Percentiles rank a stretch among this genome's conserved stretches.
Evolutionary conservation across 2,797 vertebrate genomes (phyloP).

Genomic region (Poeciliopsis infans): DNA sequence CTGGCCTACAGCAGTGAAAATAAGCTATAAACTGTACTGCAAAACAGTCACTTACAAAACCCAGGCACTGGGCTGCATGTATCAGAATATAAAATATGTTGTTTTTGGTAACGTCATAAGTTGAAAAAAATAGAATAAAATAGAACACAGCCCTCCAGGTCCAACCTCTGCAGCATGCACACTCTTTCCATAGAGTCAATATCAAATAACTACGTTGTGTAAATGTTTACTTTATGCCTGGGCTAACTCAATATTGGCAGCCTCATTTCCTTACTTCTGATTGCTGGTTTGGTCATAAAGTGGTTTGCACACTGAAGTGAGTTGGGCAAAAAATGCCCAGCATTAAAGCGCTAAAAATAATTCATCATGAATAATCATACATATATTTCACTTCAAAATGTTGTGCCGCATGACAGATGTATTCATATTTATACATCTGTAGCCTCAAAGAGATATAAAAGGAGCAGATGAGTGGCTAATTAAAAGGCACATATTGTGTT

Average conservation of each 20-base stretch:
- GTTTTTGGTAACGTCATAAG: neutral
- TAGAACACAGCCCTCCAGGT: neutral
- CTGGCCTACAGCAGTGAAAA: slow-evolving; percentile 56
- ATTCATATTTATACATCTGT: slow-evolving; percentile 2
- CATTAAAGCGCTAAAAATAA: slow-evolving; percentile 14
- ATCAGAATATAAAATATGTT: neutral
- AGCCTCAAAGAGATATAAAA: neutral
- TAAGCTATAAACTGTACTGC: slow-evolving; percentile 40
- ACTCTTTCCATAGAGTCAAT: slow-evolving; percentile 41
- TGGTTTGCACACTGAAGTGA: slow-evolving; percentile 25
- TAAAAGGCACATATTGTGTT: neutral
- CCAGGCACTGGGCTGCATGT: slow-evolving; percentile 18
- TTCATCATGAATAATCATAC: neutral
- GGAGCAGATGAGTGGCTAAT: neutral
- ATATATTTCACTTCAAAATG: neutral
- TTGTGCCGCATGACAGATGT: neutral
- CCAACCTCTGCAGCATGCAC: slow-evolving; percentile 14
- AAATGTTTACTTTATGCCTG: slow-evolving; percentile 57
- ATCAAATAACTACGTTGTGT: slow-evolving; percentile 40
- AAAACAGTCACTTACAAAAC: slow-evolving; percentile 38
- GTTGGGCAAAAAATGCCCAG: slow-evolving; percentile 35
- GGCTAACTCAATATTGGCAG: slow-evolving; percentile 46
- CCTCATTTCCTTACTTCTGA: slow-evolving; percentile 36
- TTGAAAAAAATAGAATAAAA: neutral
- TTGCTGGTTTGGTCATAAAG: slow-evolving; percentile 49